A percentile compares a stretch with the other conserved stretches of the same genome.
These are phyloP conservation scores for Xanthorhoe designata DNA, from an alignment of 2,888 invertebrate species.

Conservation along the genomic window DNA sequence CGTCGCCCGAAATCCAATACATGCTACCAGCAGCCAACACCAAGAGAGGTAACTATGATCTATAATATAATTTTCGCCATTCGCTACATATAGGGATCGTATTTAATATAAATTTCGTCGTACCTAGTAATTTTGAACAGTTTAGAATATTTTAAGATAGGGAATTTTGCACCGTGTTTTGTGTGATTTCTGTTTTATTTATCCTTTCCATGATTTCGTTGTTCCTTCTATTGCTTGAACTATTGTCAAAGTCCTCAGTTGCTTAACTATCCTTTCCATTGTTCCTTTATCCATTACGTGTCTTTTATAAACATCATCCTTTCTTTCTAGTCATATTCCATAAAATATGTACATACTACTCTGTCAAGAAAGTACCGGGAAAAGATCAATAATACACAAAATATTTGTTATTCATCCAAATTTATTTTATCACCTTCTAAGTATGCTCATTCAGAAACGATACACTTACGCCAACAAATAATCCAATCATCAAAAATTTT, in stretches of 20 bases:
- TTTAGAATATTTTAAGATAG: neutral
- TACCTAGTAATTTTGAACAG: neutral
- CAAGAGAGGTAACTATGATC: conserved; percentile 61
- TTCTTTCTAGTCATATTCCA: too few species aligned
- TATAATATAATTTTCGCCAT: neutral
- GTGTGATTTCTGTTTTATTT: neutral
- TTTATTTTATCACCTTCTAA: too few species aligned
- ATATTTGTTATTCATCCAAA: too few species aligned
- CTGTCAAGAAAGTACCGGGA: too few species aligned
- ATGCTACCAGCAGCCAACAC: conserved; percentile 51
- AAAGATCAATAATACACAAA: too few species aligned
- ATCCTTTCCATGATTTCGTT: neutral
- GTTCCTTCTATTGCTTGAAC: neutral
- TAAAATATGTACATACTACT: too few species aligned
- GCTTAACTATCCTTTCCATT: neutral
- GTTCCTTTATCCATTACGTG: neutral
- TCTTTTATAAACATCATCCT: too few species aligned
- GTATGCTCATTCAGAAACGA: too few species aligned
- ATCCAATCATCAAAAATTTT: too few species aligned
- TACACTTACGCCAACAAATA: too few species aligned
- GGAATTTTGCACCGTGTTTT: conserved; percentile 6
- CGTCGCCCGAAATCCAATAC: conserved; percentile 22
- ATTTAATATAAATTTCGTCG: too few species aligned
- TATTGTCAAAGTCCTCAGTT: neutral
- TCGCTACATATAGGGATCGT: too few species aligned